Evolutionary conservation across 37 sponge, comb jelly and placozoan genomes (phyloP).

Genomic region (Halisarca cf. caerulea): DNA sequence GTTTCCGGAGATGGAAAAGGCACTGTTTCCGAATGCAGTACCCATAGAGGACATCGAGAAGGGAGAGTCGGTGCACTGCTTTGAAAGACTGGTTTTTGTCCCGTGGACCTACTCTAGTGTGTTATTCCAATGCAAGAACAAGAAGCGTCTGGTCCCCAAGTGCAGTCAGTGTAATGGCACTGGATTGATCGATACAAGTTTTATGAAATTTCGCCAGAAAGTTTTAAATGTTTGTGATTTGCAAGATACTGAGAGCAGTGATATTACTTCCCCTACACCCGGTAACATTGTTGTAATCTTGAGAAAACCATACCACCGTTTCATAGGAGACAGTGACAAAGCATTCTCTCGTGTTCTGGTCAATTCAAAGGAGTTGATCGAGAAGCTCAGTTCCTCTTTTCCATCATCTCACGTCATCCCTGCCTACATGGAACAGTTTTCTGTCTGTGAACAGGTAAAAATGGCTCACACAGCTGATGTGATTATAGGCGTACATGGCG

Average conservation of each 20-base stretch:
- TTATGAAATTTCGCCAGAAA: slow-evolving; percentile 41
- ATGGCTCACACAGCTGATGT: slow-evolving; percentile 52
- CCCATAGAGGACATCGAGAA: background rate
- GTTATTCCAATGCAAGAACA: slow-evolving; percentile 58
- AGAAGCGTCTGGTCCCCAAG: background rate
- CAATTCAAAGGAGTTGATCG: slow-evolving; percentile 54
- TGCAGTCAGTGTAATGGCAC: slow-evolving; percentile 55
- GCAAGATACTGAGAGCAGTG: slow-evolving; percentile 6
- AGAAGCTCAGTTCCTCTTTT: slow-evolving; percentile 23
- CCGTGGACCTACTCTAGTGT: slow-evolving; percentile 60
- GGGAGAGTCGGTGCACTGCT: slow-evolving; percentile 35
- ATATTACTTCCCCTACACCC: background rate
- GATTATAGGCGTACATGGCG: slow-evolving; percentile 69
- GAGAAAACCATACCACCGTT: slow-evolving; percentile 58
- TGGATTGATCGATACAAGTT: slow-evolving; percentile 25
- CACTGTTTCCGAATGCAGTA: slow-evolving; percentile 49
- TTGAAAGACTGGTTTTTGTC: slow-evolving; percentile 30
- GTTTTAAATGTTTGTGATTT: slow-evolving; percentile 60
- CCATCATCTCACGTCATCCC: slow-evolving; percentile 13
- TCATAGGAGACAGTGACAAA: slow-evolving; percentile 1
- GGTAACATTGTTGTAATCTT: slow-evolving; percentile 39
- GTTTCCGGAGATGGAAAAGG: slow-evolving; percentile 57
- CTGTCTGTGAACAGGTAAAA: slow-evolving; percentile 61
- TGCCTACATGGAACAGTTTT: slow-evolving; percentile 49
- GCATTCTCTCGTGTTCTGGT: slow-evolving; percentile 50